Evolutionary conservation across 2,888 invertebrate genomes (phyloP).

Genomic region (Drosophila anceps): DNA sequence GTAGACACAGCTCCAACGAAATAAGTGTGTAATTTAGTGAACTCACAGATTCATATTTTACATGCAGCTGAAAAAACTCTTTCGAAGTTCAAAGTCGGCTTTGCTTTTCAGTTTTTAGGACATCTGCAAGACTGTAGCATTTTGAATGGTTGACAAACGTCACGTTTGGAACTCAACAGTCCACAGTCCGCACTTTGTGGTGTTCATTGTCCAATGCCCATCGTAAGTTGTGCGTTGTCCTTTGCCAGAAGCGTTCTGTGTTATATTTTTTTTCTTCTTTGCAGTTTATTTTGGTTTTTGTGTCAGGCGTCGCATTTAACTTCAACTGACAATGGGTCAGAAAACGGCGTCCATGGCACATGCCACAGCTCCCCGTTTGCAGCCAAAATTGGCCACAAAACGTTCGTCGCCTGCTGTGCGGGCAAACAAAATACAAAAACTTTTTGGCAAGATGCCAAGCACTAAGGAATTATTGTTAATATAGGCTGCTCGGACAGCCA

Average conservation of each 20-base stretch:
- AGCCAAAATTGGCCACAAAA: slow-evolving; percentile 76
- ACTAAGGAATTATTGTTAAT: slow-evolving; percentile 78
- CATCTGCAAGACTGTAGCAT: slow-evolving; percentile 31
- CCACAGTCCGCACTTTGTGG: slow-evolving; percentile 16
- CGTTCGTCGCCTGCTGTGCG: slow-evolving; percentile 74
- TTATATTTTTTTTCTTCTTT: background rate
- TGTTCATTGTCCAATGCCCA: slow-evolving; percentile 46
- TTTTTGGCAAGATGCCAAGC: slow-evolving; percentile 72
- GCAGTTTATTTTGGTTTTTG: slow-evolving; percentile 44
- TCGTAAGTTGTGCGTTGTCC: slow-evolving; percentile 49
- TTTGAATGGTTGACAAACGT: slow-evolving; percentile 50
- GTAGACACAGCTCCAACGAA: background rate
- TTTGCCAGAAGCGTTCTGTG: slow-evolving; percentile 5
- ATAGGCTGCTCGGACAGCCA: slow-evolving; percentile 63
- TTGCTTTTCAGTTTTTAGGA: slow-evolving; percentile 12
- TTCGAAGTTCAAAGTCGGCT: background rate
- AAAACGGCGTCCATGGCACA: slow-evolving; percentile 50
- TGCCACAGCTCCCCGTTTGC: slow-evolving; percentile 30
- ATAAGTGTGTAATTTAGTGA: slow-evolving; percentile 11
- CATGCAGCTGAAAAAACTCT: background rate
- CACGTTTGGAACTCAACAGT: slow-evolving; percentile 32
- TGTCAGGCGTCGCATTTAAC: slow-evolving; percentile 66
- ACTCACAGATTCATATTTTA: background rate
- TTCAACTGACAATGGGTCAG: slow-evolving; percentile 71
- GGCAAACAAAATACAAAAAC: slow-evolving; percentile 38